Evolutionary conservation across 2,888 invertebrate species (phyloP).

Genomic region (Acronicta alni): DNA sequence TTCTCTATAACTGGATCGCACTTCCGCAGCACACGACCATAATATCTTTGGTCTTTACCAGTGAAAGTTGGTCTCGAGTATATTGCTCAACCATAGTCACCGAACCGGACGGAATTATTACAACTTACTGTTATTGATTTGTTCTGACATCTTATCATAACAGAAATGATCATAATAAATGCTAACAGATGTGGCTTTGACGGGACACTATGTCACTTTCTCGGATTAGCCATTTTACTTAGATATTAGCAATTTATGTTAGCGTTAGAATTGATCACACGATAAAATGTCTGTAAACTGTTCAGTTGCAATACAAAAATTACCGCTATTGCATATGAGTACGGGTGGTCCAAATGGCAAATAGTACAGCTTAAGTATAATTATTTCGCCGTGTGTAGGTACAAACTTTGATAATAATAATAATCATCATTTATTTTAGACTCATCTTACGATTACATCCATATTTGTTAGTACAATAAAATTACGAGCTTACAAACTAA

Average conservation of each 20-base stretch:
- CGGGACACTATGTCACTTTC: conserved; percentile 14
- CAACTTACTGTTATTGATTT: conserved; percentile 52
- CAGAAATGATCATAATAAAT: conserved; percentile 21
- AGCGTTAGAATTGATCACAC: too few relatives aligned
- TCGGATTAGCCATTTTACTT: conserved; percentile 3
- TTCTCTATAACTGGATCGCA: conserved; percentile 79
- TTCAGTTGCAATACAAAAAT: too few relatives aligned
- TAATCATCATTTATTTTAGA: too few relatives aligned
- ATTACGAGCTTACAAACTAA: too few relatives aligned
- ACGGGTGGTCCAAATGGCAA: too few relatives aligned
- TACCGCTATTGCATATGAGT: too few relatives aligned
- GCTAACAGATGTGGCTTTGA: conserved; percentile 3
- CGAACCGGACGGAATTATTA: conserved; percentile 61
- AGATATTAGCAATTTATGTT: background rate
- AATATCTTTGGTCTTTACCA: conserved; percentile 69
- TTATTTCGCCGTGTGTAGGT: too few relatives aligned
- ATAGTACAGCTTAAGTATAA: too few relatives aligned
- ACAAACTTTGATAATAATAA: too few relatives aligned
- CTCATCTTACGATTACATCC: too few relatives aligned
- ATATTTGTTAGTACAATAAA: too few relatives aligned
- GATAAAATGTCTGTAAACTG: too few relatives aligned
- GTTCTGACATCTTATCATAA: conserved; percentile 35
- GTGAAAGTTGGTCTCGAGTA: conserved; percentile 76
- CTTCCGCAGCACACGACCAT: conserved; percentile 69
- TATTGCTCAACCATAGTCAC: conserved; percentile 64